These are phyloP conservation scores for Tillus elongatus DNA, from an alignment of 2,888 invertebrate genomes.

Conservation along the genomic window DNA sequence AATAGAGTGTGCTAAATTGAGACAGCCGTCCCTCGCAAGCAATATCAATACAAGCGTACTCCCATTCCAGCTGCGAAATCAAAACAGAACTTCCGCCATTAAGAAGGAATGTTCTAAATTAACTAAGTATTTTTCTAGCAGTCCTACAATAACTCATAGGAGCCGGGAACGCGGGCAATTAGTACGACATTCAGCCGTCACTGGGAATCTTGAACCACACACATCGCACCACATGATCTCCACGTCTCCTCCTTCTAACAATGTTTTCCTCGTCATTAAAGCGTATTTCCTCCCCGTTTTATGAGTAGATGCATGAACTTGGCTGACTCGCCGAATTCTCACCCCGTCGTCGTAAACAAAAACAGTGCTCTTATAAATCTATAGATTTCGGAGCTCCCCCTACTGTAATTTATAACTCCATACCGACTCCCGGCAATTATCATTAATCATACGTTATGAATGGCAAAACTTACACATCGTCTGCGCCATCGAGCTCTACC, in stretches of 20 bases:
- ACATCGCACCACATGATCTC: conserved; percentile 25
- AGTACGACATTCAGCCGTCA: conserved; percentile 38
- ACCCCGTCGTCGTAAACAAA: conserved; percentile 32
- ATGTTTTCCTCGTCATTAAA: background rate
- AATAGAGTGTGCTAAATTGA: no score
- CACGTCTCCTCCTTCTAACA: background rate
- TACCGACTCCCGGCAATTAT: conserved; percentile 37
- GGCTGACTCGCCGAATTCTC: conserved; percentile 30
- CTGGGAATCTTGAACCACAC: conserved; percentile 21
- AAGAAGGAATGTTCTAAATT: conserved; percentile 6
- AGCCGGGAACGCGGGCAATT: conserved; percentile 35
- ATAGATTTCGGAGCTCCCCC: conserved; percentile 27
- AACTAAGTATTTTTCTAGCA: conserved; percentile 7
- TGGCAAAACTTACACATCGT: conserved; percentile 40
- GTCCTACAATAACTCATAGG: conserved; percentile 15
- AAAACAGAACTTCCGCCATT: conserved; percentile 3
- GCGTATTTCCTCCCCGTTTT: background rate
- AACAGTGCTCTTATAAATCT: conserved; percentile 32
- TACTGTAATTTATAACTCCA: conserved; percentile 37
- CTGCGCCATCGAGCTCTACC: no score
- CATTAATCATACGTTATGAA: conserved; percentile 42
- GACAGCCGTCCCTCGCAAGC: no score
- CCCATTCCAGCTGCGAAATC: conserved; percentile 15
- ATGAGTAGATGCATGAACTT: conserved; percentile 13
- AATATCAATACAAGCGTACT: background rate